Evolutionary conservation across 2,797 vertebrate species (phyloP), one percentile per base, ranked within the genome.

Genomic region (Lepus oiostolus): DNA sequence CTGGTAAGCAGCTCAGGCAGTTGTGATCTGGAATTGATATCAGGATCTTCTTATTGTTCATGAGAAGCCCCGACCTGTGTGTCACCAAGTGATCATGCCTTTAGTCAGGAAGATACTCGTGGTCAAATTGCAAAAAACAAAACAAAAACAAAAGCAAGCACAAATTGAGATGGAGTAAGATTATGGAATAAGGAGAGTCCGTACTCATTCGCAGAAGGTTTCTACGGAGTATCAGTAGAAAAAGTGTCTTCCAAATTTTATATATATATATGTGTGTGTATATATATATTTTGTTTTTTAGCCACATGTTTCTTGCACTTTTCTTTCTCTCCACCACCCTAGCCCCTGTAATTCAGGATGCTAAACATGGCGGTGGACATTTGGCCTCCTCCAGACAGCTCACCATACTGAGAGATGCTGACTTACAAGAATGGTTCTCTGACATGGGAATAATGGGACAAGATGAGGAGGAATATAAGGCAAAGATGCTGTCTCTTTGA

Each of bases 51-150:
- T 58, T 88, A 65, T 50, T 63, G 14, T 35, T 68, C 70, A 16
- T n/a, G 26, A 85, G 90, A 91, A 93, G 30, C 52, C 26, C 52
- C 90, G 50, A 92, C 38, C 32, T 71, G 14, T 77, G 70, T 77
- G 19, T 42, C 54, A 47, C 35, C 50, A 62, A 0, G 7, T 54
- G 35, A 92, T 87, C 50, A 50, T 60, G 35, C 2, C 58, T 94
- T 93, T 28, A 26, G 19, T 71, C 47, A 84, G 35, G 54, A 93
- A 91, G 70, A 85, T 9, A 22, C 11, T 65, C 60, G 13, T 28
- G 32, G n/a, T 88, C 17, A 83, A 93, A 60, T 89, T 83, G 89
- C 21, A 17, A 95, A 86, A 85, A 74, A 67, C 42, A 38, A 83
- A 26, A 21, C 38, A 82, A 30, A 85, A 85, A 75, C 54, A 21